These are phyloP conservation scores for Drosophila nigromelanica DNA, from an alignment of 1,140 invertebrate species.

Conservation along the genomic window DNA sequence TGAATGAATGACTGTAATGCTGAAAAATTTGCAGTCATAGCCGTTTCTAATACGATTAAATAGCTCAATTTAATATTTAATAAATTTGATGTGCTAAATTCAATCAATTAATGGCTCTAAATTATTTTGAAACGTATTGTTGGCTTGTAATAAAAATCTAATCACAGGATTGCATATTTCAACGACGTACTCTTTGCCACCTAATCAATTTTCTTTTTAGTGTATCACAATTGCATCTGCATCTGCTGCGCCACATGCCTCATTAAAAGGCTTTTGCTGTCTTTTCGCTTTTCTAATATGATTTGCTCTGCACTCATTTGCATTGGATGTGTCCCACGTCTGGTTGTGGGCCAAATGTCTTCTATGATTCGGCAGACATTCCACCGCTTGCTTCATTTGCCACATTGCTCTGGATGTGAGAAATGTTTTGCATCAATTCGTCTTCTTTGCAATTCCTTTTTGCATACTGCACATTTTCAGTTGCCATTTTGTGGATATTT, in stretches of 20 bases:
- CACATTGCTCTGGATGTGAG: slow-evolving; percentile 58
- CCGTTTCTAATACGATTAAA: no score
- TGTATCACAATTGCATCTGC: not conserved
- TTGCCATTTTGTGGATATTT: slow-evolving; percentile 81
- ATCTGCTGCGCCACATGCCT: slow-evolving; percentile 6
- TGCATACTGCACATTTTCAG: slow-evolving; percentile 68
- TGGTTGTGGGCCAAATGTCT: slow-evolving; percentile 4
- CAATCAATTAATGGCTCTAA: no score
- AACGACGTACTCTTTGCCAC: no score
- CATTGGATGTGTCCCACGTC: slow-evolving; percentile 6
- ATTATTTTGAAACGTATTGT: no score
- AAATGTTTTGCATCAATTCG: slow-evolving; percentile 50
- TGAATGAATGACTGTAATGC: not conserved
- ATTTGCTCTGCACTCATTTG: not conserved
- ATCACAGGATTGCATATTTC: no score
- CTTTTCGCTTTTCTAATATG: not conserved
- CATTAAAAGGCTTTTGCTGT: slow-evolving; percentile 30
- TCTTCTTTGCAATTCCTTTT: slow-evolving; percentile 50
- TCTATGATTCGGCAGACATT: slow-evolving; percentile 36
- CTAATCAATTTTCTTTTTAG: slow-evolving; percentile 4
- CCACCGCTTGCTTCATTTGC: slow-evolving; percentile 55
- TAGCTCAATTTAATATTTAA: no score
- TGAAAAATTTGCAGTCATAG: no score
- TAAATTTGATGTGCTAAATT: no score
- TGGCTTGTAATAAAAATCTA: no score